Evolutionary conservation across 2,797 vertebrate species (phyloP).

Genomic region (Lepidocolaptes lacrymiger): DNA sequence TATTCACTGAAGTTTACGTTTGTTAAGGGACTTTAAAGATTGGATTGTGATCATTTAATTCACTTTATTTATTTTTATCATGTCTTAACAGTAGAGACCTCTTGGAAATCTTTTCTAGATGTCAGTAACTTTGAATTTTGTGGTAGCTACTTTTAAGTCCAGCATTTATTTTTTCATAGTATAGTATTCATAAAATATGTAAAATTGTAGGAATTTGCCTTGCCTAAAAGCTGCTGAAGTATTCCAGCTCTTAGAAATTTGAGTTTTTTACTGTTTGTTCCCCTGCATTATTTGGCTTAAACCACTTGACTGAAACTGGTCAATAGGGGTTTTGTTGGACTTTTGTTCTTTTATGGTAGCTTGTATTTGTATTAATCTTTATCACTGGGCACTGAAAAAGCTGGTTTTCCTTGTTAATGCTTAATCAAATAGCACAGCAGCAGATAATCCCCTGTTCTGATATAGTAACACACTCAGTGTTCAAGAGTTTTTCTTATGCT

Average conservation of each 20-base stretch:
- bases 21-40: constrained; percentile 26
- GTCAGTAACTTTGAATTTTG: not conserved
- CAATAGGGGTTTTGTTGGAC: not conserved
- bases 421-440: not conserved
- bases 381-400: not conserved
- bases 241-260: not conserved
- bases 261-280: not conserved
- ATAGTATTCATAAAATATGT: not conserved
- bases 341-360: not conserved
- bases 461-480: not conserved
- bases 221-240: not conserved
- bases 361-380: not conserved
- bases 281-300: not conserved
- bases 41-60: not conserved
- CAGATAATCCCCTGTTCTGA: not conserved
- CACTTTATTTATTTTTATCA: not conserved
- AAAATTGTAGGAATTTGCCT: not conserved
- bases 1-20: constrained; percentile 22
- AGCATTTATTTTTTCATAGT: not conserved
- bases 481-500: not conserved
- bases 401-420: not conserved
- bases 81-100: not conserved
- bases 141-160: not conserved
- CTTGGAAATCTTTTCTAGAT: not conserved
- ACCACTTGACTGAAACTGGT: not conserved